Base-by-base conservation (phyloP, 2,888 invertebrate species). In the Atrina japonica region DNA sequence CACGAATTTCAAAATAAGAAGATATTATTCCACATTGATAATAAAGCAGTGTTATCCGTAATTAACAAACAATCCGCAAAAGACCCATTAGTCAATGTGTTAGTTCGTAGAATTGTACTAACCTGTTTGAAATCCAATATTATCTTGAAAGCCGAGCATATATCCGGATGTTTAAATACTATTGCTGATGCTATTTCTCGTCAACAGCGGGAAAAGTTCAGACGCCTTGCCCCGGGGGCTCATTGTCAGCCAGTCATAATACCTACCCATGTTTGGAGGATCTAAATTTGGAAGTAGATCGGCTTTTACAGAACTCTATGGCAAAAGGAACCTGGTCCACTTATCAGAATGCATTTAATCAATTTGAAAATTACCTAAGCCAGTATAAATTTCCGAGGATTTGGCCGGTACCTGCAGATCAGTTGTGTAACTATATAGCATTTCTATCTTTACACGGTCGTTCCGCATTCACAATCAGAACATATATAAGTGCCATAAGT, bases 21-120 rank as follows among this genome's bases (percentile, higher is more conserved):
- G n/a, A 52, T 52, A n/a, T 29, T 52, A 14, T 52, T 52, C 18
- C 6, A 52, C 29, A 52, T 29, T 27, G 52, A 52, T 9, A 52
- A 52, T n/a, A 25, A 27, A 29, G 11, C 50, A 1, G 50, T 50
- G 5, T 25, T 50, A 47, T 29, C 25, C 3, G 18, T 50, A 27
- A 50, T 50, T 7, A 50, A 50, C 23, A 50, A 18, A 25, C 16
- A 25, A 11, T 9, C 50, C 6, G 16, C 23, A 11, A 50, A 50
- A 50, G 25, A 25, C 16, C 23, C 1, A 27, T 27, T 3, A 5
- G 50, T 50, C 50, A 50, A 27, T 25, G 14, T 9, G 14, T 9
- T 50, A 14, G 50, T 47, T 14, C n/a, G 47, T 18, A 7, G 29
- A 45, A n/a, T 45, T 45, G 23, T 50, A 7, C 21, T 50, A 25